phyloP scores from a whole-genome alignment of 1,140 invertebrate genomes.

The Dinoponera quadriceps region DNA sequence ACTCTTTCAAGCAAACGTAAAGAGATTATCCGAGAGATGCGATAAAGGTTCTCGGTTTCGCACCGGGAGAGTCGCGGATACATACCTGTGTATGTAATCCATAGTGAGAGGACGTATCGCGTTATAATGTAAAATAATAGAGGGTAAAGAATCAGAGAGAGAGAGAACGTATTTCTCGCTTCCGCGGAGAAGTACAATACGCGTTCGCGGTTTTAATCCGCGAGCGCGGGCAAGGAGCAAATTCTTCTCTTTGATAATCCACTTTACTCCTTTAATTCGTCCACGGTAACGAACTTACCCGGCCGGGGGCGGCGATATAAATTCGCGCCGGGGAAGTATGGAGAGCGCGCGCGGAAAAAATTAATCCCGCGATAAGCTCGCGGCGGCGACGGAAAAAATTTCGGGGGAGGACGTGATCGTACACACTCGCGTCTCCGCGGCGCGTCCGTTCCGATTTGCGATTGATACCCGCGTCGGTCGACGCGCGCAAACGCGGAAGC shows the following conservation, averaged over 20 bases:
- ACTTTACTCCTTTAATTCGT: background rate
- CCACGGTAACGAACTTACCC: background rate
- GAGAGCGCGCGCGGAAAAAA: background rate
- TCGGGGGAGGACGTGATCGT: background rate
- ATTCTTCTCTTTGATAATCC: background rate
- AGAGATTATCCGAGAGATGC: background rate
- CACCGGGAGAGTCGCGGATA: too few species aligned
- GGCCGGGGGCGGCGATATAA: background rate
- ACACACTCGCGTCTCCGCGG: background rate
- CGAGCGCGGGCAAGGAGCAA: background rate
- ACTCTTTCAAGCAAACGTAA: background rate
- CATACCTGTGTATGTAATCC: too few species aligned
- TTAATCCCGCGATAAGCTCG: conserved; percentile 10
- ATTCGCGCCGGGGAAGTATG: background rate
- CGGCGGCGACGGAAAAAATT: conserved; percentile 14
- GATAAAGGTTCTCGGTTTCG: conserved; percentile 3
- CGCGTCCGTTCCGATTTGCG: conserved; percentile 51
- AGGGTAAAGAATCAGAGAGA: too few species aligned
- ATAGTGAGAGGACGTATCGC: too few species aligned
- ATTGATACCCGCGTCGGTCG: conserved; percentile 62
- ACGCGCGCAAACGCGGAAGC: conserved; percentile 1
- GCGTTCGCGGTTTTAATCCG: too few species aligned
- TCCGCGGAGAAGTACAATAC: too few species aligned
- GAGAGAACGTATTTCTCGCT: too few species aligned
- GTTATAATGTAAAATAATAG: too few species aligned